Evolutionary conservation across 2,797 vertebrate species (phyloP).

Genomic region (Alcedo quadribrachys): DNA sequence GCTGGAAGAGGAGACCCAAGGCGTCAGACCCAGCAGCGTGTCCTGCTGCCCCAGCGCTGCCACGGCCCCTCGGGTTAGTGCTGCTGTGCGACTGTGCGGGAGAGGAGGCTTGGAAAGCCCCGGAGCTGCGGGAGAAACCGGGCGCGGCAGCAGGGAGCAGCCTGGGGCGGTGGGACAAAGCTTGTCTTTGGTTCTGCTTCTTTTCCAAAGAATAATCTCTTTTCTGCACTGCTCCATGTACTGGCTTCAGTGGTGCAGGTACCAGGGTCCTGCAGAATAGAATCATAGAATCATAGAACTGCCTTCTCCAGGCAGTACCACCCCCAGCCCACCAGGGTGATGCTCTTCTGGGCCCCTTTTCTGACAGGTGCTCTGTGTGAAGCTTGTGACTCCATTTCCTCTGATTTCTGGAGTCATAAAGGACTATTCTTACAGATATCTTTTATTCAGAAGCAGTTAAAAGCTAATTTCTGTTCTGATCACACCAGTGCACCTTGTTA

Average conservation of each 20-base stretch:
- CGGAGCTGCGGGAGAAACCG: not conserved
- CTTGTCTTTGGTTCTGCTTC: not conserved
- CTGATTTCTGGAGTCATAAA: not conserved
- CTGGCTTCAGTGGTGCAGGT: not conserved
- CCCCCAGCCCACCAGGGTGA: not conserved
- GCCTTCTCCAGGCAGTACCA: not conserved
- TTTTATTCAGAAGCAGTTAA: not conserved
- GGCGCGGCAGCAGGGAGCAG: not conserved
- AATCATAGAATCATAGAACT: not conserved
- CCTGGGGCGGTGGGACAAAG: not conserved
- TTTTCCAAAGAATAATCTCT: not conserved
- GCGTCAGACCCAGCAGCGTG: fast-evolving
- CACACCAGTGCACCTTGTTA: not conserved
- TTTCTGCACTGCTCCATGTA: not conserved
- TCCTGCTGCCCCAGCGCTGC: not conserved
- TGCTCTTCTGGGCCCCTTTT: not conserved
- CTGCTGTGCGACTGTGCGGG: fast-evolving
- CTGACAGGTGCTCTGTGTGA: too few relatives aligned
- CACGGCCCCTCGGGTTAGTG: not conserved
- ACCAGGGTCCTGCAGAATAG: not conserved
- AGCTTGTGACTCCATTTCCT: not conserved
- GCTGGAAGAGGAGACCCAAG: too few relatives aligned
- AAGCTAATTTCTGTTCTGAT: not conserved
- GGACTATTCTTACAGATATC: not conserved
- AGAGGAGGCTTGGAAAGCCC: not conserved